Evolutionary conservation across 92 coral and sea anemone species (phyloP).

Genomic region (Zoanthus solanderi): DNA sequence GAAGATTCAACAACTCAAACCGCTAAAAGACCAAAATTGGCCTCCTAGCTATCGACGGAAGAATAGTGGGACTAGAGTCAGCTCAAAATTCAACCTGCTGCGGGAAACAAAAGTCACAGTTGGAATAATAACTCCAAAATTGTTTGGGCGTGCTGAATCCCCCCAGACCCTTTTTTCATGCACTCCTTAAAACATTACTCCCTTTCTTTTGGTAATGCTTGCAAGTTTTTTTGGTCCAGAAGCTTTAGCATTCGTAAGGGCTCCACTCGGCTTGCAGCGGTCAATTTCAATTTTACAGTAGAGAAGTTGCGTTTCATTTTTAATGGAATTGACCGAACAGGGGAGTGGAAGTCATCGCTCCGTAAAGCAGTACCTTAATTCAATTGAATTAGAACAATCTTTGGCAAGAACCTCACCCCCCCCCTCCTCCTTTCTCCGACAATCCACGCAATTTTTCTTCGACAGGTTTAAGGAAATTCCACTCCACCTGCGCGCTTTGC

Average conservation of each 20-base stretch:
- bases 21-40: neutral
- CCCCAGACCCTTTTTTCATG: constrained; percentile 1
- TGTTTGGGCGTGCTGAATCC: neutral
- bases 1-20: neutral
- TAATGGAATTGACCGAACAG: constrained; percentile 57
- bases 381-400: constrained; percentile 56
- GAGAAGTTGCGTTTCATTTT: constrained; percentile 66
- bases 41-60: constrained; percentile 2
- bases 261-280: neutral
- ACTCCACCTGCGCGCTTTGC: constrained; percentile 48
- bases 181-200: neutral
- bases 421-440: neutral
- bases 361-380: constrained; percentile 59
- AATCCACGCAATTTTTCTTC: constrained; percentile 63
- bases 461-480: constrained; percentile 45
- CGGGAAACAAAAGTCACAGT: neutral
- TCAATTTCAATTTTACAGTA: neutral
- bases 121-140: neutral
- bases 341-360: constrained; percentile 69
- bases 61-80: neutral
- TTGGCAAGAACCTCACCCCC: constrained; percentile 40
- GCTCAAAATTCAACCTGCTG: constrained; percentile 3
- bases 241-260: neutral
- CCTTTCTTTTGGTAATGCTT: constrained; percentile 3
- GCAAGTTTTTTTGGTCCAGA: neutral